Conservation (phyloP, 1,140 invertebrate species). For the Platorchestia sp. region DNA sequence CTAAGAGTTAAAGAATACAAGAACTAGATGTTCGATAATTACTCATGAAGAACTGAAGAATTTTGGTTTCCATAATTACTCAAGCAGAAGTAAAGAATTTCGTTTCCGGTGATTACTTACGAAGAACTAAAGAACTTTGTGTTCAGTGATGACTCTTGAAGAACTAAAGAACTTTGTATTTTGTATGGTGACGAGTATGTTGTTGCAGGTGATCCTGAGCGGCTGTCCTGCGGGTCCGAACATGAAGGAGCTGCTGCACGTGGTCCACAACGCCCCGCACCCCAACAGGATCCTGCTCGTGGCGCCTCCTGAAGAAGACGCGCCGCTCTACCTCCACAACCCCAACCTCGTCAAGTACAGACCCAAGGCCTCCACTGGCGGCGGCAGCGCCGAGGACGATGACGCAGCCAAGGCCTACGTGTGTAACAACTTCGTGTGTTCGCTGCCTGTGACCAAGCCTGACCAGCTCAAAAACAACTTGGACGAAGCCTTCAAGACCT, state of each 20-base stretch:
- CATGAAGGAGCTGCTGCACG: slow-evolving; percentile 78
- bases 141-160: too few species aligned
- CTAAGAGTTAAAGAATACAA: too few species aligned
- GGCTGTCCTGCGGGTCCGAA: slow-evolving; percentile 76
- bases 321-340: slow-evolving; percentile 64
- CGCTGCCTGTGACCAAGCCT: slow-evolving; percentile 81
- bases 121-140: too few species aligned
- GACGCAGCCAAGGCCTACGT: slow-evolving; percentile 81
- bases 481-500: slow-evolving; percentile 68
- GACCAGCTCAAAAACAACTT: slow-evolving; percentile 78
- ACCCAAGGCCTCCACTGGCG: slow-evolving; percentile 71
- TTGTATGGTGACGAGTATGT: background rate
- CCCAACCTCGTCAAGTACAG: slow-evolving; percentile 70
- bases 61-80: too few species aligned
- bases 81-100: too few species aligned
- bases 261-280: slow-evolving; percentile 78
- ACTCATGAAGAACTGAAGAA: too few species aligned
- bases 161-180: too few species aligned
- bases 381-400: background rate
- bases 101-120: too few species aligned
- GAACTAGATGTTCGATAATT: too few species aligned
- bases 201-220: slow-evolving; percentile 75
- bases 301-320: slow-evolving; percentile 74
- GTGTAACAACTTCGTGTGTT: slow-evolving; percentile 84
- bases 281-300: slow-evolving; percentile 81